Percentiles rank a stretch among this genome's conserved stretches.
These are phyloP conservation scores for Heliconius melpomene DNA, from an alignment of 1,140 invertebrate species.

Conservation along the genomic window DNA sequence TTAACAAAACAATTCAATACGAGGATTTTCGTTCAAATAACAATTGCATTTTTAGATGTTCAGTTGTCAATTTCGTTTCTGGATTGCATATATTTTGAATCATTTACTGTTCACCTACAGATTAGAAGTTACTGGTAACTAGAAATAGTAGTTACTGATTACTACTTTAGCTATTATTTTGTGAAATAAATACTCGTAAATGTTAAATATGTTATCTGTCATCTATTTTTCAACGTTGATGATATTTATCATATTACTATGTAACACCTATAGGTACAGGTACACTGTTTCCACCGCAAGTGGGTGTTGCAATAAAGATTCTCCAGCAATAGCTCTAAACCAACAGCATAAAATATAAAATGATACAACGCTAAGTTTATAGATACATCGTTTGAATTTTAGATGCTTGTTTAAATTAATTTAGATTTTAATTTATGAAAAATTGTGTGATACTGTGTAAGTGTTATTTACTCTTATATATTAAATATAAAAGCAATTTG, in stretches of 20 bases:
- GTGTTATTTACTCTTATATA: too few species aligned
- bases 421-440: background rate
- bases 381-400: background rate
- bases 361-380: background rate
- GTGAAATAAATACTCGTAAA: too few species aligned
- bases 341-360: slow-evolving; percentile 12
- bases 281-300: background rate
- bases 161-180: too few species aligned
- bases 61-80: background rate
- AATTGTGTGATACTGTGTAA: too few species aligned
- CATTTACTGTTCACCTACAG: too few species aligned
- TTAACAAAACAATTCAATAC: background rate
- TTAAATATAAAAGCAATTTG: too few species aligned
- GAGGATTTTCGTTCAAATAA: background rate
- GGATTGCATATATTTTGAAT: background rate
- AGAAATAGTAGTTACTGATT: too few species aligned
- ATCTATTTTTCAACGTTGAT: background rate
- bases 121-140: too few species aligned
- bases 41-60: background rate
- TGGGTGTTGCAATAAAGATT: slow-evolving; percentile 12
- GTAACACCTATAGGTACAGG: background rate
- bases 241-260: background rate
- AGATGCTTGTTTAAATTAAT: background rate
- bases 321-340: slow-evolving; percentile 11
- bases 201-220: background rate